phyloP scores from a whole-genome alignment of 2,113 vertebrate species.

The Larimichthys crocea region DNA sequence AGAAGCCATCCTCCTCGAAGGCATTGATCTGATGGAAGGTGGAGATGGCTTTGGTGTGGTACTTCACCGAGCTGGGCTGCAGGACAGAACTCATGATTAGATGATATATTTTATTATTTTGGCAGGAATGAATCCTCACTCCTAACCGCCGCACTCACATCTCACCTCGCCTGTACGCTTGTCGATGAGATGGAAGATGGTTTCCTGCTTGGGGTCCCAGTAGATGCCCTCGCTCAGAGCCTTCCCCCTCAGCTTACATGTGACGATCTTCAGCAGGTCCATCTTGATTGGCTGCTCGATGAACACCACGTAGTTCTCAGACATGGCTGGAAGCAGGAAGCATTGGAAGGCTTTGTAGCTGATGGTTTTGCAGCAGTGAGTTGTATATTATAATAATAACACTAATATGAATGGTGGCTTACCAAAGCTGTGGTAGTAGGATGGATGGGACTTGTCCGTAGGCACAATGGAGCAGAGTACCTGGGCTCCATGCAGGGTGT shows the following conservation, averaged over 20 bases:
- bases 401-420: constrained; percentile 13
- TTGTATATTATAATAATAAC: background rate
- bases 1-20: constrained; percentile 90
- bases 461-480: constrained; percentile 91
- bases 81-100: background rate
- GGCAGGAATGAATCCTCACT: background rate
- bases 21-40: constrained; percentile 96
- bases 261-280: constrained; percentile 90
- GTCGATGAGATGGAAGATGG: constrained; percentile 90
- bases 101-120: background rate
- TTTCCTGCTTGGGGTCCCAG: constrained; percentile 93
- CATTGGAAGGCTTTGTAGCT: background rate
- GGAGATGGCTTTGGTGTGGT: constrained; percentile 85
- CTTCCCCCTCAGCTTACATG: constrained; percentile 85
- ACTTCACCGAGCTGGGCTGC: constrained; percentile 86
- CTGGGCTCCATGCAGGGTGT: constrained; percentile 87
- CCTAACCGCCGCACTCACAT: constrained; percentile 76
- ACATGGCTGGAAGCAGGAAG: constrained; percentile 87
- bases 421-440: constrained; percentile 99
- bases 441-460: constrained; percentile 86
- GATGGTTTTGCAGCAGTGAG: background rate
- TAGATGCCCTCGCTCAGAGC: constrained; percentile 85
- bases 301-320: constrained; percentile 93
- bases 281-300: constrained; percentile 93
- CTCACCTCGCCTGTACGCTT: constrained; percentile 90